Conservation (phyloP, 2,113 vertebrate genomes). For the Rafetus swinhoei region DNA sequence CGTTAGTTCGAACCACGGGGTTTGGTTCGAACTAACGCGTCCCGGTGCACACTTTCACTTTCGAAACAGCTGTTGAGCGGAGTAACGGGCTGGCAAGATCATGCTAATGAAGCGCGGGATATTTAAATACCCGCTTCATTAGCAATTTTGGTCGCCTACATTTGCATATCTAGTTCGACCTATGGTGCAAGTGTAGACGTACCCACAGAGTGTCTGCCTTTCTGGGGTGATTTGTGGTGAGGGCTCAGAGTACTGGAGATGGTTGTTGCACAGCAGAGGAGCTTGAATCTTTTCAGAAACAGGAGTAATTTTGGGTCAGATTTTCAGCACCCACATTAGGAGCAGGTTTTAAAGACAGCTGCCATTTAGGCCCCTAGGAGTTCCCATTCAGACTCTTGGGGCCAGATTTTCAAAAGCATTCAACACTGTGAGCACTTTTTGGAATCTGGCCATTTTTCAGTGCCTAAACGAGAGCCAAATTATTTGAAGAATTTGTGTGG, state of each 20-base stretch:
- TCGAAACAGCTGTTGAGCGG: too few relatives aligned
- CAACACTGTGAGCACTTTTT: neutral
- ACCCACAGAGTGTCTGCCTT: neutral
- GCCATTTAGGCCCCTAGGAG: neutral
- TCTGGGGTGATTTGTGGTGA: neutral
- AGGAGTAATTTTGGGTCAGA: neutral
- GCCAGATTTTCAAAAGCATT: neutral
- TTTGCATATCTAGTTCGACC: too few relatives aligned
- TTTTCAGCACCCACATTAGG: neutral
- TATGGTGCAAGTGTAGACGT: too few relatives aligned
- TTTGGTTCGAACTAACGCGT: too few relatives aligned
- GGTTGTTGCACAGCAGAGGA: neutral
- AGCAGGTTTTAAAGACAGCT: neutral
- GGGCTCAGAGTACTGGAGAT: neutral
- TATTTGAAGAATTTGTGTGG: conserved; percentile 14
- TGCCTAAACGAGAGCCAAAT: neutral
- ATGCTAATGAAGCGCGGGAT: too few relatives aligned
- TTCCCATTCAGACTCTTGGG: neutral
- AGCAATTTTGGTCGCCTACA: too few relatives aligned
- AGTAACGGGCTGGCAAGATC: too few relatives aligned
- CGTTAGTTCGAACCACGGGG: too few relatives aligned
- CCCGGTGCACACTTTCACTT: too few relatives aligned
- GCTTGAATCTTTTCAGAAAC: neutral
- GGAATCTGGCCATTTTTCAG: neutral
- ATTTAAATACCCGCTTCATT: too few relatives aligned